A percentile compares a stretch with the other conserved stretches of the same genome.
Evolutionary conservation across 2,888 invertebrate genomes (phyloP).

Genomic region (Graphium colonna): DNA sequence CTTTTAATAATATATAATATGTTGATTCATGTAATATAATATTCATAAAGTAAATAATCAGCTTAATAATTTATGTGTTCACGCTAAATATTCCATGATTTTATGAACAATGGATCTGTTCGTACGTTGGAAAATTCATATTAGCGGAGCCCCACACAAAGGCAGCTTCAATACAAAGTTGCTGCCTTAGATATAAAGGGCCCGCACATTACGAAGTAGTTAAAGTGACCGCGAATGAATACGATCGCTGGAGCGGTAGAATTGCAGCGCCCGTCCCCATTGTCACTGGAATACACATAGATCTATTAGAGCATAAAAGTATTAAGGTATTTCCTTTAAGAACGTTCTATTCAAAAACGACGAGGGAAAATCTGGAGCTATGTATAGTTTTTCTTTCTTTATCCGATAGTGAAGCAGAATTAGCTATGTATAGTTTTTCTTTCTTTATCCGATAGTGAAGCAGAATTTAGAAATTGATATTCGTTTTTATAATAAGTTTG

Average conservation of each 20-base stretch:
- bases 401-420: no score
- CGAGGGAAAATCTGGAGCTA: background rate
- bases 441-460: no score
- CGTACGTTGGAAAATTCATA: conserved; percentile 39
- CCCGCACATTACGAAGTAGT: conserved; percentile 58
- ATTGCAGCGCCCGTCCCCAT: conserved; percentile 38
- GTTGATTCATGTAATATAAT: no score
- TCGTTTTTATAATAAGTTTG: no score
- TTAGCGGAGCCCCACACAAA: conserved; percentile 45
- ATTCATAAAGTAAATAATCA: no score
- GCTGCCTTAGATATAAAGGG: conserved; percentile 52
- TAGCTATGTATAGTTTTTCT: no score
- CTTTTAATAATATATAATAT: no score
- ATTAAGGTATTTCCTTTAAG: background rate
- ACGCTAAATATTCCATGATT: no score
- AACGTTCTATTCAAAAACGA: background rate
- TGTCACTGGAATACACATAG: conserved; percentile 37
- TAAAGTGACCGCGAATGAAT: conserved; percentile 58
- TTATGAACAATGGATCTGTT: conserved; percentile 8
- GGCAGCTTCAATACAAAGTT: conserved; percentile 41
- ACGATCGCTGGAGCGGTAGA: conserved; percentile 45
- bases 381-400: no score
- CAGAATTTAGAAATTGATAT: no score
- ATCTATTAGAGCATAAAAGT: background rate
- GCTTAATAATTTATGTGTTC: no score